Conservation (phyloP, 1,140 invertebrate species). For the Zaprionus nigranus region DNA sequence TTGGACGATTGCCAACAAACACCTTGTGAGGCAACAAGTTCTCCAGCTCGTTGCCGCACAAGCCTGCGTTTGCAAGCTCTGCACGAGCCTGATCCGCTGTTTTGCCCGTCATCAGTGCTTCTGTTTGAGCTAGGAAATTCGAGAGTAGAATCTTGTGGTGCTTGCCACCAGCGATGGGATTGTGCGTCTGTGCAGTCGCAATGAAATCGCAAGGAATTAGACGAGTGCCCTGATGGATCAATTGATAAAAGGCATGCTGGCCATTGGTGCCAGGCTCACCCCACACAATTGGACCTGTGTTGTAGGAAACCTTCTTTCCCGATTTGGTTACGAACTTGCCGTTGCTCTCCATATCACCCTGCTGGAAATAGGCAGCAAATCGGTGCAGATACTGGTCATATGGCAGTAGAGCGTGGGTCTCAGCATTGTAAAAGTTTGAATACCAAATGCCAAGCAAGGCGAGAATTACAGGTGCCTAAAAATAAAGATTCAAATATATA, state of each 20-base stretch:
- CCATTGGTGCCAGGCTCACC: conserved; percentile 99
- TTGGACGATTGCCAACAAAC: conserved; percentile 98
- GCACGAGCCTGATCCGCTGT: conserved; percentile 89
- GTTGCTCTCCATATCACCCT: conserved; percentile 99
- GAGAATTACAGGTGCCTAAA: conserved; percentile 95
- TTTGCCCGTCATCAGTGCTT: conserved; percentile 98
- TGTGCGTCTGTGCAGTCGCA: conserved; percentile 96
- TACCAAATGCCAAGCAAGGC: conserved; percentile 99
- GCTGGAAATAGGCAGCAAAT: conserved; percentile 99
- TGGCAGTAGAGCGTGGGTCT: conserved; percentile 97
- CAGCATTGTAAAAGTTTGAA: conserved; percentile 96
- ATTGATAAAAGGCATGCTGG: conserved; percentile 99
- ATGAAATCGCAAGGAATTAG: conserved; percentile 99
- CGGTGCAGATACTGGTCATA: conserved; percentile 99
- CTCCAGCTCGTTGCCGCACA: conserved; percentile 89
- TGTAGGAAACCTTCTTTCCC: conserved; percentile 89
- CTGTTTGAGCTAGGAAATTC: conserved; percentile 99
- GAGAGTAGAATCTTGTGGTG: conserved; percentile 96
- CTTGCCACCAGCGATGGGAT: conserved; percentile 92
- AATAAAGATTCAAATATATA: conserved; percentile 25
- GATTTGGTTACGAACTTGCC: conserved; percentile 96
- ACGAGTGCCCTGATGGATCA: conserved; percentile 92
- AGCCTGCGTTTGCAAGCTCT: conserved; percentile 90
- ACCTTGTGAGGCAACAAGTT: conserved; percentile 97
- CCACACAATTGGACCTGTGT: conserved; percentile 97